phyloP scores from a whole-genome alignment of 2,113 vertebrate species.

The Pao palembangensis region DNA sequence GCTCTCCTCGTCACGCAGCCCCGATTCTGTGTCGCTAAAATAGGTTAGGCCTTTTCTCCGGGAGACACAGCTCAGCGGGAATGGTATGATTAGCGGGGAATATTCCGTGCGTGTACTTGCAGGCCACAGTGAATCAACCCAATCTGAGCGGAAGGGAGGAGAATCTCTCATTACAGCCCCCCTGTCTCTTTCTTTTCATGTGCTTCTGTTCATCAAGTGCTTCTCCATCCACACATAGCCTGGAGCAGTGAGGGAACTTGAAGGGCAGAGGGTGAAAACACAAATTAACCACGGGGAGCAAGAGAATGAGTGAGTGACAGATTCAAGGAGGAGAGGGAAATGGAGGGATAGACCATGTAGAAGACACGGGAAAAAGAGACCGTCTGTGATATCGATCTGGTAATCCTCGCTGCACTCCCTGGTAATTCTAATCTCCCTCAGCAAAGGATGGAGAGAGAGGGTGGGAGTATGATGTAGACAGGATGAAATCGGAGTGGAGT shows the following conservation, averaged over 20 bases:
- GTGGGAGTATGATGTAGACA: conserved; percentile 27
- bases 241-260: conserved; percentile 51
- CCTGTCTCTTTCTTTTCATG: not conserved
- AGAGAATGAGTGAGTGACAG: conserved; percentile 32
- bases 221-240: conserved; percentile 9
- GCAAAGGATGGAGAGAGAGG: conserved; percentile 32
- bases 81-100: conserved; percentile 21
- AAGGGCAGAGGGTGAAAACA: conserved; percentile 58
- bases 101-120: conserved; percentile 30
- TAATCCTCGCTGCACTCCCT: conserved; percentile 60
- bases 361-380: conserved; percentile 54
- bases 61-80: conserved; percentile 6
- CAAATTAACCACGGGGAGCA: conserved; percentile 38
- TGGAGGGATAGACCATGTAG: conserved; percentile 37
- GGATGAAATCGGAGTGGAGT: conserved; percentile 21
- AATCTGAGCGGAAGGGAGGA: conserved; percentile 28
- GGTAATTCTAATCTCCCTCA: conserved; percentile 59
- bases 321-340: conserved; percentile 20
- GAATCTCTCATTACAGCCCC: conserved; percentile 22
- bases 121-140: conserved; percentile 45
- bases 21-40: conserved; percentile 24
- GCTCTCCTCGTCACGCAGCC: conserved; percentile 1
- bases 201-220: not conserved
- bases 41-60: conserved; percentile 20
- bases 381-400: conserved; percentile 58